Base-by-base conservation (phyloP, 2,113 vertebrate genomes). In the Microcebus jonahi region DNA sequence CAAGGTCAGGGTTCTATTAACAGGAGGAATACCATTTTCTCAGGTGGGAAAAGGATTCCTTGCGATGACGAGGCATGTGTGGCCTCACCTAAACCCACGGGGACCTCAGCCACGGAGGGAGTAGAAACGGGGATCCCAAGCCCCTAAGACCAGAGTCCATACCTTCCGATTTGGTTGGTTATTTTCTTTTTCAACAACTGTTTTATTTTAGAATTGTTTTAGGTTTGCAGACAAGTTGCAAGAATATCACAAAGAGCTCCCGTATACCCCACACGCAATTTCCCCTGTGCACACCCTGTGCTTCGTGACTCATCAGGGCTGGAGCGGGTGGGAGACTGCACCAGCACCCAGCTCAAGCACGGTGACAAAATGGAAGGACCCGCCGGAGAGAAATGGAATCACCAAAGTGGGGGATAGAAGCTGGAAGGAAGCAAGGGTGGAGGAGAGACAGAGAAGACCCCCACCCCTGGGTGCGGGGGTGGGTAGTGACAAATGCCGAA, bases 21-120 rank as follows among this genome's bases (percentile, higher is more conserved):
- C 73, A 67, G 73, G 65, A 94, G 55, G 25, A 90, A 81, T 90
- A 77, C 81, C 65, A 65, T 93, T 96, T 96, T 94, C 87, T 90
- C 39, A 61, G 53, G 34, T 77, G 70, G 27, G 61, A 85, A 53
- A 89, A 55, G 61, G 29, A 90, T 86, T 45, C 50, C 80, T n/a
- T 86, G 65, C 5, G 45, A 23, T 57, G 25, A 81, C 36, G 8
- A 6, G 13, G 53, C 55, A 13, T 48, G 55, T 53, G n/a, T 89
- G 90, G 25, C 39, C 86, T 93, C 42, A 68, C 17, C 55, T 65
- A 71, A 85, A 59, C 79, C 70, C 11, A 67, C 34, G 36, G 88
- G 31, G 76, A 48, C 67, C 82, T 48, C 21, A 5, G 27, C 48
- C 6, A 1, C 17, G 25, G 36, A 20, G 15, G 34, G n/a, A 14